phyloP scores from a whole-genome alignment of 2,888 invertebrate species.

The Dynastes maya region DNA sequence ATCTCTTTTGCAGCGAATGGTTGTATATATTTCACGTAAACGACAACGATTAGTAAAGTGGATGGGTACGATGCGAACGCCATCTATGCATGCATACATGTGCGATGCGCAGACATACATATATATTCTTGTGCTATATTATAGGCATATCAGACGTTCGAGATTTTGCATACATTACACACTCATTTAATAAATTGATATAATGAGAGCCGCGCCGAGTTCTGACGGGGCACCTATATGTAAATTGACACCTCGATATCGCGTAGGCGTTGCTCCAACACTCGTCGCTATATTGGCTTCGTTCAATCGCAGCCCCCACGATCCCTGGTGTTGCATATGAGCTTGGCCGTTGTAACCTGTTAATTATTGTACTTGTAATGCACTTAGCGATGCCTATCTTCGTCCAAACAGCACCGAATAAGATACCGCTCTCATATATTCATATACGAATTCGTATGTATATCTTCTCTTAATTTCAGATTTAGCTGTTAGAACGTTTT shows the following conservation, averaged over 20 bases:
- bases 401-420: slow-evolving; percentile 20
- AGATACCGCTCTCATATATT: not conserved
- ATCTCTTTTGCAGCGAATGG: slow-evolving; percentile 16
- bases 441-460: not conserved
- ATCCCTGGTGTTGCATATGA: not conserved
- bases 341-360: slow-evolving; percentile 44
- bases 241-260: slow-evolving; percentile 59
- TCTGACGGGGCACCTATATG: slow-evolving; percentile 56
- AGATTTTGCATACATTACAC: slow-evolving; percentile 60
- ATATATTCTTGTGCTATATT: not conserved
- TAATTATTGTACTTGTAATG: slow-evolving; percentile 53
- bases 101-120: not conserved
- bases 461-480: slow-evolving; percentile 49
- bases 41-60: slow-evolving; percentile 18
- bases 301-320: slow-evolving; percentile 46
- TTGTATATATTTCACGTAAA: slow-evolving; percentile 19
- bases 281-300: slow-evolving; percentile 20
- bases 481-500: slow-evolving; percentile 41
- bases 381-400: slow-evolving; percentile 27
- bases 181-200: slow-evolving; percentile 60
- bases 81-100: slow-evolving; percentile 20
- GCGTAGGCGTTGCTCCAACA: slow-evolving; percentile 54
- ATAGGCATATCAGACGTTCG: slow-evolving; percentile 45
- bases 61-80: slow-evolving; percentile 11
- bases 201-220: slow-evolving; percentile 54